phyloP scores from a whole-genome alignment of 2,888 invertebrate genomes.

The Campoletis raptor region DNA sequence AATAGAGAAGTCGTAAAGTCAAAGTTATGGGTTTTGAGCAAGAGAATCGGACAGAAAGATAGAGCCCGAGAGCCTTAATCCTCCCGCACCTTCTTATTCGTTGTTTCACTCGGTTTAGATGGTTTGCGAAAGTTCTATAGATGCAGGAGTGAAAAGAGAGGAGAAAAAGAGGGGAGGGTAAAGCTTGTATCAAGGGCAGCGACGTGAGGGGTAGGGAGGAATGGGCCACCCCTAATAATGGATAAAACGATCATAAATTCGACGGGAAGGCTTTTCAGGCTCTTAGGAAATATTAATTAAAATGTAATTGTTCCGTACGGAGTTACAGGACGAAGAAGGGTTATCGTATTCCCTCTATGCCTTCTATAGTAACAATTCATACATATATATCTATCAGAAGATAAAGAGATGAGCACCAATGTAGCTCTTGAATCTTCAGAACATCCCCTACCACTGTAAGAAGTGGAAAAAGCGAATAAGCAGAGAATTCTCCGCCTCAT shows the following conservation, averaged over 20 bases:
- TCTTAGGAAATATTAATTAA: constrained; percentile 85
- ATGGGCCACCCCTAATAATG: constrained; percentile 82
- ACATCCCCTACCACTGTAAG: constrained; percentile 29
- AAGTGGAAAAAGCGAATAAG: constrained; percentile 49
- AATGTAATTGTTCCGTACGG: constrained; percentile 85
- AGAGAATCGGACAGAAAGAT: constrained; percentile 78
- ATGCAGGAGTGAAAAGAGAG: neutral
- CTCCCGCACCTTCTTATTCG: constrained; percentile 46
- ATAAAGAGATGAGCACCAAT: constrained; percentile 46
- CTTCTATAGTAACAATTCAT: constrained; percentile 46
- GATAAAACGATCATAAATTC: constrained; percentile 85
- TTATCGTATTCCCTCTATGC: constrained; percentile 71
- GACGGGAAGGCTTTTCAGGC: constrained; percentile 82
- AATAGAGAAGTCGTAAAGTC: constrained; percentile 82
- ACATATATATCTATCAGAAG: constrained; percentile 20
- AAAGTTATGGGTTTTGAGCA: constrained; percentile 83
- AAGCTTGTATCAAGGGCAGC: constrained; percentile 43
- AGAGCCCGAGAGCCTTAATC: constrained; percentile 72
- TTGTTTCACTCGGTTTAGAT: constrained; percentile 49
- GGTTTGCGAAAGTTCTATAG: constrained; percentile 33
- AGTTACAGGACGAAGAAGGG: constrained; percentile 76
- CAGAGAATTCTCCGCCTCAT: constrained; percentile 48
- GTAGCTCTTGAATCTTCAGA: constrained; percentile 65
- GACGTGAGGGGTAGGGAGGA: constrained; percentile 24
- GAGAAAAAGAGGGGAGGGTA: neutral